phyloP scores from a whole-genome alignment of 1,140 invertebrate genomes.

The Drosophila yakuba region DNA sequence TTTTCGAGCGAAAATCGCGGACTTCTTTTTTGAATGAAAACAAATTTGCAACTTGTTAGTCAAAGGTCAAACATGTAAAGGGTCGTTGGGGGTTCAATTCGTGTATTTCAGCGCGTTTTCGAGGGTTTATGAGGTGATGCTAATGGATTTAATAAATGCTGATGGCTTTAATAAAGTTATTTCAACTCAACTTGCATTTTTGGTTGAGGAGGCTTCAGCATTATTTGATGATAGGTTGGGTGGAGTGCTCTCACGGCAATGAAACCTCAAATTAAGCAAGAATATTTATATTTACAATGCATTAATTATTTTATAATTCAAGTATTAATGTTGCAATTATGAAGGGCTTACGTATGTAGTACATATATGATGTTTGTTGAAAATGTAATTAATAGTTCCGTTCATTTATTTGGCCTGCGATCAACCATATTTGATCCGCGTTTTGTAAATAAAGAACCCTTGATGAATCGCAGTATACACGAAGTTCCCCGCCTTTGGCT shows the following conservation, averaged over 20 bases:
- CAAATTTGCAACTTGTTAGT: constrained; percentile 63
- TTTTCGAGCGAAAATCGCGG: constrained; percentile 11
- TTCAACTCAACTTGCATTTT: constrained; percentile 3
- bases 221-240: not conserved
- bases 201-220: not conserved
- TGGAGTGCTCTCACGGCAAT: too few relatives aligned
- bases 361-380: too few relatives aligned
- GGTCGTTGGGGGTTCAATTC: constrained; percentile 5
- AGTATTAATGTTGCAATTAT: not conserved
- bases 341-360: not conserved
- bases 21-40: constrained; percentile 50
- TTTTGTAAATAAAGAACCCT: not conserved
- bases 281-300: too few relatives aligned
- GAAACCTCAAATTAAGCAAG: too few relatives aligned
- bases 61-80: constrained; percentile 53
- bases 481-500: constrained; percentile 30
- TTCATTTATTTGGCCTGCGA: not conserved
- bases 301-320: not conserved
- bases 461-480: not conserved
- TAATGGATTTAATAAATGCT: constrained; percentile 50
- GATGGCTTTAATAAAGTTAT: constrained; percentile 44
- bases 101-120: constrained; percentile 8
- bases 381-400: not conserved
- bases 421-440: not conserved
- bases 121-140: constrained; percentile 27